Evolutionary conservation across 2,888 invertebrate species (phyloP), one percentile per base, ranked within the genome.

Genomic region (Volucella bombylans): DNA sequence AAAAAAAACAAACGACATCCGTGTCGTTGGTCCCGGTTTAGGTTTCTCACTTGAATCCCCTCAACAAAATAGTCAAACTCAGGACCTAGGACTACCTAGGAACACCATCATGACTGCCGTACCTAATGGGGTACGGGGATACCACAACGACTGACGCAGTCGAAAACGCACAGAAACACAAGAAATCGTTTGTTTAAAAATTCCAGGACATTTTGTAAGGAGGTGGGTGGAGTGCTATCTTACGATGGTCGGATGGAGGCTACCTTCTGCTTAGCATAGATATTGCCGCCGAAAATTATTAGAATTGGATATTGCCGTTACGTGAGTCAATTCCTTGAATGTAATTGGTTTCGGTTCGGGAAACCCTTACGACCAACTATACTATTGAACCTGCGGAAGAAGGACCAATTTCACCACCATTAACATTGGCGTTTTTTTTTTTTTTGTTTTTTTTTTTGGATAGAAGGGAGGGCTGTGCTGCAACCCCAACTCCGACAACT

Each of bases 251-350:
- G 55, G 50, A 67, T 18, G 31, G 65, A 64, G 31, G 45, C 45
- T 54, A 55, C 50, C 49, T 50, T 50, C 85, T 81, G 76, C 71
- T 85, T 85, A 85, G 85, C 85, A 85, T 85, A 85, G 76, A 85
- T 85, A 85, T 85, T 85, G 85, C 74, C 85, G 76, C 61, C 76
- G 71, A 85, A 85, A 80, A 85, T 85, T 85, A 81, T 83, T 77
- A 76, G 85, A 81, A 85, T 81, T 81, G 85, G 85, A 81, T 76
- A 85, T 85, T 85, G 85, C 81, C 49, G 67, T 61, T 85, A 85
- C 85, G 85, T 85, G 85, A 85, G 85, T 81, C 85, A 80, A 85
- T 85, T 85, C 72, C 43, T 65, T 65, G 73, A 83, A 74, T 80
- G 80, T 65, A 79, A 80, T 71, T 79, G 79, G 80, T 80, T 80